phyloP scores from a whole-genome alignment of 2,888 invertebrate genomes.

The Hyles lineata region DNA sequence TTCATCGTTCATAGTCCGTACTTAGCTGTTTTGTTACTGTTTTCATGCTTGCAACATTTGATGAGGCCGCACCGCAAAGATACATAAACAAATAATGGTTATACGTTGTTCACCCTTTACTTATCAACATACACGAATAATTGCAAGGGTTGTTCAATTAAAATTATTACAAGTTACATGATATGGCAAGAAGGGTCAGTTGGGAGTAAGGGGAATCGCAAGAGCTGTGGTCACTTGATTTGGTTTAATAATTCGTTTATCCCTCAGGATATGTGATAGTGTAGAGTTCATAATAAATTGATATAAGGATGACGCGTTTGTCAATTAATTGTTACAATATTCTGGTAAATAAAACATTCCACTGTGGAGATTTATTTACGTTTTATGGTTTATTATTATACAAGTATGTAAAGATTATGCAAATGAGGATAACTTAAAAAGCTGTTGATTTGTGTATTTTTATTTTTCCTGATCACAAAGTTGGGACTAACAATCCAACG shows the following conservation, averaged over 20 bases:
- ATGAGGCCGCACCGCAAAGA: slow-evolving; percentile 42
- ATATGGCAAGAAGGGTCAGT: neutral
- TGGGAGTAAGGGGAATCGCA: neutral
- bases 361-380: too few species aligned
- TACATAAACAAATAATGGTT: slow-evolving; percentile 7
- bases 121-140: neutral
- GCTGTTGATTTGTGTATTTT: too few species aligned
- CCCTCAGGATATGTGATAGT: neutral
- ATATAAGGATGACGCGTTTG: neutral
- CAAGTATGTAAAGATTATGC: too few species aligned
- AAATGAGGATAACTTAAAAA: too few species aligned
- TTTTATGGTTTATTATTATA: too few species aligned
- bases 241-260: slow-evolving; percentile 1
- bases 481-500: too few species aligned
- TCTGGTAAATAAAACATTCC: neutral
- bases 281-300: neutral
- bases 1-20: slow-evolving; percentile 30
- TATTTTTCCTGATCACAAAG: too few species aligned
- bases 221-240: neutral
- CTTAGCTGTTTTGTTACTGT: slow-evolving; percentile 28
- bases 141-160: slow-evolving; percentile 1
- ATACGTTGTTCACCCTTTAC: slow-evolving; percentile 8
- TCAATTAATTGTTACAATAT: neutral
- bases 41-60: slow-evolving; percentile 38
- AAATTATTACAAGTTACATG: slow-evolving; percentile 2